Evolutionary conservation across 2,888 invertebrate species (phyloP).

Genomic region (Cataglyphis rosenhaueri): DNA sequence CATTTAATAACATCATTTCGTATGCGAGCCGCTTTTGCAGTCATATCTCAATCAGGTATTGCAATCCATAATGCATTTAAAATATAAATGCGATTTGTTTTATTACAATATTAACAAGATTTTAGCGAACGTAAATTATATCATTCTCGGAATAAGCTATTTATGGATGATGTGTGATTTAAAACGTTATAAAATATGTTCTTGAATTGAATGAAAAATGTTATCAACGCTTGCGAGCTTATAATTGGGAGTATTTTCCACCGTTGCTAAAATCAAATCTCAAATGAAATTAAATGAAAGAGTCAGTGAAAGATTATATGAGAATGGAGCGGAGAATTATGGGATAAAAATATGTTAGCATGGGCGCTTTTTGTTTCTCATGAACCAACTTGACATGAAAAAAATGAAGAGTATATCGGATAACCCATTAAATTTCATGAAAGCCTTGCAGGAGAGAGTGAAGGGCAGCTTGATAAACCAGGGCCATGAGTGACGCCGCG

Average conservation of each 20-base stretch:
- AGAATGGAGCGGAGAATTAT: constrained; percentile 1
- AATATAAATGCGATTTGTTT: not conserved
- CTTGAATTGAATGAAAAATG: not conserved
- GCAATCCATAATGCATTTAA: not conserved
- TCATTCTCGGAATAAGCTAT: not conserved
- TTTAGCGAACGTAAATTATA: not conserved
- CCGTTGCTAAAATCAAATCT: not conserved
- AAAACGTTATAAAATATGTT: not conserved
- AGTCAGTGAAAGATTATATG: constrained; percentile 3
- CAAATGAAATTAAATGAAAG: not conserved
- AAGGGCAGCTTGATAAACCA: constrained; percentile 62
- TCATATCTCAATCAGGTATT: not conserved
- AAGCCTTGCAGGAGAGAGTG: constrained; percentile 49
- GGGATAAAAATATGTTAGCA: constrained; percentile 26
- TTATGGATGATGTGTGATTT: not conserved
- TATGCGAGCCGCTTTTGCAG: not conserved
- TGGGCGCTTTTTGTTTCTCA: constrained; percentile 35
- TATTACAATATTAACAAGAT: not conserved
- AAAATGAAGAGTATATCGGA: constrained; percentile 41
- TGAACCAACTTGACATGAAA: constrained; percentile 43
- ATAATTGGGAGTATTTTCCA: not conserved
- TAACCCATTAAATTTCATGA: constrained; percentile 69
- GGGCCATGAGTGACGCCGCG: constrained; percentile 50
- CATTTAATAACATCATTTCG: not conserved
- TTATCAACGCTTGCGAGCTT: not conserved